Evolutionary conservation across 2,797 vertebrate species (phyloP), one percentile per base, ranked within the genome.

Genomic region (Zalophus californianus): DNA sequence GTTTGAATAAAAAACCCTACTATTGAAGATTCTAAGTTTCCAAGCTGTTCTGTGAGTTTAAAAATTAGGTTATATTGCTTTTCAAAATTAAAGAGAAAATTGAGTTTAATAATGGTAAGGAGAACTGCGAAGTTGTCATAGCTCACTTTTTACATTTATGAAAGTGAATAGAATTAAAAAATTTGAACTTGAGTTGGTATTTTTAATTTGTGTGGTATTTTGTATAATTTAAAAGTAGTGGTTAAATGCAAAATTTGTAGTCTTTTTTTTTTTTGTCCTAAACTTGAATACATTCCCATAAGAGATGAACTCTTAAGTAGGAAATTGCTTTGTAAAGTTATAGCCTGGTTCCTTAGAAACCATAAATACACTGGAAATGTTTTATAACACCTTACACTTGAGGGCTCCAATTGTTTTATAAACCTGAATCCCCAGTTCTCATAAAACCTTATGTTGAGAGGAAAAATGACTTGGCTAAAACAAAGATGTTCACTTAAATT

Each of bases 141-240:
- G 86, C n/a, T 92, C 90, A 73, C 14, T 88, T 87, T 94, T 87
- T 85, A 90, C 8, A 91, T n/a, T 70, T 93, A 56, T 7, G 32
- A 84, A 93, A 75, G 38, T 93, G 52, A 68, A 41, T 50, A 85
- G 52, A 92, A 88, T 88, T 79, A 52, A 88, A 96, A 86, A 11
- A 64, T n/a, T 41, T 96, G 64, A 94, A 84, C 38, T 93, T 82
- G 44, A 44, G 9, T 82, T 94, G 50, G 4, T 80, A 13, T 66
- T 94, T 90, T 92, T 91, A 95, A 41, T 91, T 73, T 86, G 35
- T 60, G 7, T 96, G 80, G 2, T 68, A 64, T 95, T 97, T 95
- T 64, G 68, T 66, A 50, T 96, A 79, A 96, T 95, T 90, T 96
- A 62, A 86, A 96, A 94, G 56, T 84, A 78, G 32, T 88, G 35